A percentile compares a stretch with the other conserved stretches of the same genome.
These are phyloP conservation scores for Bolinopsis microptera DNA, from an alignment of 37 sponge, comb jelly and placozoan genomes.

Conservation along the genomic window DNA sequence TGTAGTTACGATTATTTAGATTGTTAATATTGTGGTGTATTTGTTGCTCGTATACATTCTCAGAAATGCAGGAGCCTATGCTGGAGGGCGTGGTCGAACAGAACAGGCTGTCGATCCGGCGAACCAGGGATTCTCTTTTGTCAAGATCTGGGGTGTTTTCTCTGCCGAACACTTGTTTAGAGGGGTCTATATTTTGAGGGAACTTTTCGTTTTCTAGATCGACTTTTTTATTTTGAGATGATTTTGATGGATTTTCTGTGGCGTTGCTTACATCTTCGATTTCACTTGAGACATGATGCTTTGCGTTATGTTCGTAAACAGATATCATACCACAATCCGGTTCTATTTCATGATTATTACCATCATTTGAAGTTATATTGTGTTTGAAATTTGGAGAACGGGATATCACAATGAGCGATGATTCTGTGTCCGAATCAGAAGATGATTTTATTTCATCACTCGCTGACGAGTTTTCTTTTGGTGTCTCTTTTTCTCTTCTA, in stretches of 20 bases:
- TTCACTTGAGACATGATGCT: too few species aligned
- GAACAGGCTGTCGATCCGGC: not conserved
- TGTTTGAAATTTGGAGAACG: not conserved
- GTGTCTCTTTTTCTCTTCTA: not conserved
- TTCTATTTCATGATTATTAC: not conserved
- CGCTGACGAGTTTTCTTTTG: not conserved
- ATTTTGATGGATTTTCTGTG: not conserved
- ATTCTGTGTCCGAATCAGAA: not conserved
- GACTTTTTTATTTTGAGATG: too few species aligned
- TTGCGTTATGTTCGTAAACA: too few species aligned
- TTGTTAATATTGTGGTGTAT: not conserved
- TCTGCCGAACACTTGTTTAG: not conserved
- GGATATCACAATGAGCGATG: not conserved
- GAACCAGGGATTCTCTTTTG: not conserved
- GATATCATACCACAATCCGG: not conserved
- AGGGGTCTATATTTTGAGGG: not conserved
- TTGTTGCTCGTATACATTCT: not conserved
- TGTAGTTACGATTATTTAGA: not conserved
- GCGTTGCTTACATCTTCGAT: not conserved
- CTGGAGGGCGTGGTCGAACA: conserved; percentile 37
- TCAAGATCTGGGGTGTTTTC: not conserved
- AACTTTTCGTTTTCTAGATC: not conserved
- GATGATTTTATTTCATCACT: not conserved
- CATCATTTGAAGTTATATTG: not conserved
- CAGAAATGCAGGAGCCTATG: not conserved